These are phyloP conservation scores for Dreissena rostriformis DNA, from an alignment of 1,140 invertebrate genomes.

Conservation along the genomic window DNA sequence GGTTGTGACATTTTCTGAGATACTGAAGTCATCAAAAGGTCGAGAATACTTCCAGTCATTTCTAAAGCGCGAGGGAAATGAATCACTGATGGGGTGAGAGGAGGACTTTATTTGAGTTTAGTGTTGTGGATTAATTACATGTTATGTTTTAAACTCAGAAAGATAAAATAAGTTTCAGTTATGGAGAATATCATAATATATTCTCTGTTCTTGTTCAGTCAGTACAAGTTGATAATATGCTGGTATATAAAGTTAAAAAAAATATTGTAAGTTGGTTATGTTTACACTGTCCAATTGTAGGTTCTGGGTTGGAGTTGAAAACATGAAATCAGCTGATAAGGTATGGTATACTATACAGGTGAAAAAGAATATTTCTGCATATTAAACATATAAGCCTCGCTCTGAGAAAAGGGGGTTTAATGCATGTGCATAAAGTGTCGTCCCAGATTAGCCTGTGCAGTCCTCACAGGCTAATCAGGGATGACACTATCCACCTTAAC, in stretches of 20 bases:
- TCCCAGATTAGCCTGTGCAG: no score
- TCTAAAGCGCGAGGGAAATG: slow-evolving; percentile 90
- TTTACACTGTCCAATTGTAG: slow-evolving; percentile 73
- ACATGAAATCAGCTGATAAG: slow-evolving; percentile 84
- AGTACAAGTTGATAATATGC: no score
- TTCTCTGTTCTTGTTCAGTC: neutral
- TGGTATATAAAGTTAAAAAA: no score
- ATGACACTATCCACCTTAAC: no score
- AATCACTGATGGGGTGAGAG: slow-evolving; percentile 84
- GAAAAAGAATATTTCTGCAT: no score
- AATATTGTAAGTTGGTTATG: no score
- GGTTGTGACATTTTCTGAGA: slow-evolving; percentile 81
- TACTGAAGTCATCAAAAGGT: slow-evolving; percentile 80
- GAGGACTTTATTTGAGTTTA: neutral
- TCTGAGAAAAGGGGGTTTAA: no score
- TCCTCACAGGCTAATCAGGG: no score
- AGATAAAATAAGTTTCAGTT: no score
- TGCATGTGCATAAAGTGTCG: no score
- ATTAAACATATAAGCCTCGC: no score
- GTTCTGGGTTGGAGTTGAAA: slow-evolving; percentile 94
- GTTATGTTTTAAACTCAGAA: no score
- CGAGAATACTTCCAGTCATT: slow-evolving; percentile 89
- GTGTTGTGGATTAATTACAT: neutral
- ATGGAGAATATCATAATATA: neutral
- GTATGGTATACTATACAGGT: slow-evolving; percentile 43